A percentile compares a stretch with the other conserved stretches of the same genome.
Conservation (phyloP, 2,113 vertebrate genomes). For the Gymnogyps californianus region DNA sequence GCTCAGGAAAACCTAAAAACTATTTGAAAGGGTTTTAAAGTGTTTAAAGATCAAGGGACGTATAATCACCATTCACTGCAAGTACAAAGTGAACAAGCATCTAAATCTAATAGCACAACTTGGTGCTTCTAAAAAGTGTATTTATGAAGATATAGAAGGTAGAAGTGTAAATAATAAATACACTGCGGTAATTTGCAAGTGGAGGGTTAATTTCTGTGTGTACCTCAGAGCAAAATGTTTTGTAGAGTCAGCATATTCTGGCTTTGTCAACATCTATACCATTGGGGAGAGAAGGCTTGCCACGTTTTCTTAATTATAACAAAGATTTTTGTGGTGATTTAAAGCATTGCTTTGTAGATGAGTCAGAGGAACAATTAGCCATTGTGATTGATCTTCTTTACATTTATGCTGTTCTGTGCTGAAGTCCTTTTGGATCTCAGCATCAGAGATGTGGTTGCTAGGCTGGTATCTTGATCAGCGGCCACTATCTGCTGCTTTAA, state of each 20-base stretch:
- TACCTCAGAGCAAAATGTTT: neutral
- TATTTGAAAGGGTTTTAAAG: neutral
- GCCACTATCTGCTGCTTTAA: neutral
- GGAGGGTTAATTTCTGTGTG: neutral
- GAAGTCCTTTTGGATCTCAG: neutral
- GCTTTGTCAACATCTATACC: neutral
- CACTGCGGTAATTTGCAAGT: neutral
- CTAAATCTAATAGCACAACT: neutral
- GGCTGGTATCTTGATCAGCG: neutral
- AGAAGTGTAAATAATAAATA: neutral
- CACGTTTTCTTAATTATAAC: constrained; percentile 1
- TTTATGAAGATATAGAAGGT: neutral
- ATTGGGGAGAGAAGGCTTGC: neutral
- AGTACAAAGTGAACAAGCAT: neutral
- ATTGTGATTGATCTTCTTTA: neutral
- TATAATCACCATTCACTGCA: neutral
- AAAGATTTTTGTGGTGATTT: neutral
- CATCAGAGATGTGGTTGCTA: neutral
- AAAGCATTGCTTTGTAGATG: neutral
- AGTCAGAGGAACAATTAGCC: neutral
- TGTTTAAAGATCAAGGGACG: neutral
- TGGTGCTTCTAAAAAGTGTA: neutral
- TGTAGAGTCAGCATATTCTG: neutral
- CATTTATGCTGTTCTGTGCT: neutral
- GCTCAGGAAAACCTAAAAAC: neutral